Base-by-base conservation (phyloP, 2,888 invertebrate genomes). In the Drosophila histrio region DNA sequence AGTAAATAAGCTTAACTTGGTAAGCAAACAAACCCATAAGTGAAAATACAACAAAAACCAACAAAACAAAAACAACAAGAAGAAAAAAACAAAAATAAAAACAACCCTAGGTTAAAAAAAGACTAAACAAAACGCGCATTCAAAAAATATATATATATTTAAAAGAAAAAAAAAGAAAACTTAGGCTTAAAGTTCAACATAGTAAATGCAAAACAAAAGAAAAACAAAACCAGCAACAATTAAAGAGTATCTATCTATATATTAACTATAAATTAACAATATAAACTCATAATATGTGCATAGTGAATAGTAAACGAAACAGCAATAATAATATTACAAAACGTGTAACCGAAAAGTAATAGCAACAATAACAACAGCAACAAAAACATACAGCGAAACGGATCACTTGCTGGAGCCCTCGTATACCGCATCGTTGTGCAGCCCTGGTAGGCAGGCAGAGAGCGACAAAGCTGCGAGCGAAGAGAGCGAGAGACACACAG, bases 31-130 rank as follows among this genome's bases (percentile, higher is more conserved):
- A 71, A 47, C 52, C 66, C 62, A 73, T 87, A 80, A 81, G 82
- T 81, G 79, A 72, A 81, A 82, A 69, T 62, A 74, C 56, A 69
- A 85, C 70, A 50, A 72, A n/a, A 15, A 39, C 9, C 28, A 38
- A 15, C 26, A 28, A 52, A 39, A 75, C 67, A 58, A 66, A 52
- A 75, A 58, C 32, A 66, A 74, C 65, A 73, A 67, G 62, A 63
- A 78, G 82, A 63, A 58, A 76, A 58, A 73, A 72, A 73, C 58
- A 38, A 71, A 70, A 82, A 61, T 62, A 59, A 66, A 82, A 77
- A 80, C 72, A 85, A 89, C 83, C 88, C 47, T 89, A 89, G 89
- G 87, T 88, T 89, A 90, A 85, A 82, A 77, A 77, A 90, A 90
- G 88, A 90, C 90, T 71, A 77, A 77, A 73, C 60, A 77, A 74